Conservation (phyloP, 2,797 vertebrate species). For the Liasis olivaceus region DNA sequence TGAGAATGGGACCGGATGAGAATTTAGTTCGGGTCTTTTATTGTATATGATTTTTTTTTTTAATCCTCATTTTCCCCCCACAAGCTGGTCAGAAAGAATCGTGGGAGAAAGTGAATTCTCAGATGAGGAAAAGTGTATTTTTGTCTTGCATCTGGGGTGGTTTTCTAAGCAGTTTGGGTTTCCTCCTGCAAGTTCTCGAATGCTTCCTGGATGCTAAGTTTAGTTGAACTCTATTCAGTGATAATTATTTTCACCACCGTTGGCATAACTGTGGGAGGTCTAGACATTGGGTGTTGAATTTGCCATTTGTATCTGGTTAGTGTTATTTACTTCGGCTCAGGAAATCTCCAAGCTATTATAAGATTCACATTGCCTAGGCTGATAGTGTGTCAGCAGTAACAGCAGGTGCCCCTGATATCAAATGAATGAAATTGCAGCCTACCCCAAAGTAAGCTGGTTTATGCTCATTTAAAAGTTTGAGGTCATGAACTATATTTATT, state of each 20-base stretch:
- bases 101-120: neutral
- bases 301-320: conserved; percentile 21
- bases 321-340: conserved; percentile 45
- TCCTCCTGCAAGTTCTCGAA: too few relatives aligned
- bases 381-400: neutral
- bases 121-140: neutral
- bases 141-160: neutral
- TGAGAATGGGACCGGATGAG: too few relatives aligned
- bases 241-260: neutral
- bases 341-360: neutral
- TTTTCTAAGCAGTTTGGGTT: neutral
- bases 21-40: too few relatives aligned
- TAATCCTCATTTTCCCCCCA: too few relatives aligned
- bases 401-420: conserved; percentile 1
- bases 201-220: neutral
- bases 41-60: too few relatives aligned
- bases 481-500: conserved; percentile 9
- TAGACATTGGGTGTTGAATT: conserved; percentile 48
- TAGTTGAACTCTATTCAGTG: neutral
- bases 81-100: too few relatives aligned
- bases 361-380: neutral
- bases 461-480: neutral
- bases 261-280: conserved; percentile 15
- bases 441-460: neutral
- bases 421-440: conserved; percentile 16